A percentile compares a stretch with the other conserved stretches of the same genome.
Conservation (phyloP, 2,888 invertebrate genomes). For the Sympetrum striolatum region DNA sequence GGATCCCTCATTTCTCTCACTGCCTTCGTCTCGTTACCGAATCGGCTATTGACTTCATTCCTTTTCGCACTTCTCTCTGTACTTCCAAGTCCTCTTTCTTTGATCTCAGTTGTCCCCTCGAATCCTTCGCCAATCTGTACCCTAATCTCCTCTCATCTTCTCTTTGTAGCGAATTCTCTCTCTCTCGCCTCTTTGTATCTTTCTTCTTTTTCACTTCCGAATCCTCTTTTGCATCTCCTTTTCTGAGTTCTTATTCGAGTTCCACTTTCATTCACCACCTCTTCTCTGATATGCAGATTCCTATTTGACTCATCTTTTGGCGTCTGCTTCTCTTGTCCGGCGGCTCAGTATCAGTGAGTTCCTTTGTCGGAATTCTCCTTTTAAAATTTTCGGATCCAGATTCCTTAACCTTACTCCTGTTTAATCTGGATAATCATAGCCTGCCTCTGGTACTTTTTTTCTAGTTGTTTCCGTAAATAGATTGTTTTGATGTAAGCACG, state of each 20-base stretch:
- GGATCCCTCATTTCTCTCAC: neutral
- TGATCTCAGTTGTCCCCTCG: neutral
- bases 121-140: neutral
- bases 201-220: neutral
- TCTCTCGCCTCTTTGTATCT: neutral
- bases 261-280: neutral
- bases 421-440: too few species aligned
- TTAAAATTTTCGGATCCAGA: too few species aligned
- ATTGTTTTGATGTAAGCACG: too few species aligned
- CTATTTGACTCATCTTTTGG: too few species aligned
- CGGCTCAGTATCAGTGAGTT: too few species aligned
- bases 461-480: too few species aligned
- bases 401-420: too few species aligned
- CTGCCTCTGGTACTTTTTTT: too few species aligned
- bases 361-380: too few species aligned
- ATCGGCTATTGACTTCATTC: neutral
- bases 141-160: neutral
- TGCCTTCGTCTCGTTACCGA: neutral
- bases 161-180: neutral
- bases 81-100: neutral
- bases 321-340: too few species aligned
- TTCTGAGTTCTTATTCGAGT: neutral
- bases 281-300: neutral
- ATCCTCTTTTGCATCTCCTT: neutral
- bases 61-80: neutral